Conservation (phyloP, 2,113 vertebrate genomes). For the Cercocebus atys region DNA sequence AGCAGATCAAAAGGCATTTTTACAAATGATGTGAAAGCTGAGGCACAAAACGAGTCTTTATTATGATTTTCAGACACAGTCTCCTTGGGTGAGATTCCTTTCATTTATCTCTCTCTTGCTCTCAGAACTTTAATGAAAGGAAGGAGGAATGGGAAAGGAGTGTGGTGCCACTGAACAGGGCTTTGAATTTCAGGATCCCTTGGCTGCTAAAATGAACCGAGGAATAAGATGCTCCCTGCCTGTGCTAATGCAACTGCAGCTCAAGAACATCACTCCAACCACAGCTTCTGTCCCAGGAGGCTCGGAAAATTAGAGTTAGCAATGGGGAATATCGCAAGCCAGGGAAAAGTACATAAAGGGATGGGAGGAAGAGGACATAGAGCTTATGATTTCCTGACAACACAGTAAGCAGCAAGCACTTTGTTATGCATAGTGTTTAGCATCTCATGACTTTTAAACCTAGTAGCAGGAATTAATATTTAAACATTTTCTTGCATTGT, state of each 20-base stretch:
- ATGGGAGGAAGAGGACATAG: background rate
- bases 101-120: background rate
- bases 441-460: background rate
- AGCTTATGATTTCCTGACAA: background rate
- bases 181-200: background rate
- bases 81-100: constrained; percentile 7
- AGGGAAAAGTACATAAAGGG: background rate
- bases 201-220: background rate
- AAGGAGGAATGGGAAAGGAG: background rate
- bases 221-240: background rate
- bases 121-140: background rate
- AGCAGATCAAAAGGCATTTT: constrained; percentile 45
- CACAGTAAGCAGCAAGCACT: background rate
- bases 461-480: background rate
- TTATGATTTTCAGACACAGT: constrained; percentile 17
- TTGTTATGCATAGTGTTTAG: background rate
- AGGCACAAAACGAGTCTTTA: constrained; percentile 28
- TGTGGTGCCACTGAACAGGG: background rate
- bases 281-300: background rate
- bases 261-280: accelerated
- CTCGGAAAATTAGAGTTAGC: background rate
- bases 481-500: background rate
- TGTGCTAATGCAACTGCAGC: background rate
- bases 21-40: constrained; percentile 41
- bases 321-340: background rate